These are phyloP conservation scores for Orthosia gracilis DNA, from an alignment of 2,888 invertebrate species.

Conservation along the genomic window DNA sequence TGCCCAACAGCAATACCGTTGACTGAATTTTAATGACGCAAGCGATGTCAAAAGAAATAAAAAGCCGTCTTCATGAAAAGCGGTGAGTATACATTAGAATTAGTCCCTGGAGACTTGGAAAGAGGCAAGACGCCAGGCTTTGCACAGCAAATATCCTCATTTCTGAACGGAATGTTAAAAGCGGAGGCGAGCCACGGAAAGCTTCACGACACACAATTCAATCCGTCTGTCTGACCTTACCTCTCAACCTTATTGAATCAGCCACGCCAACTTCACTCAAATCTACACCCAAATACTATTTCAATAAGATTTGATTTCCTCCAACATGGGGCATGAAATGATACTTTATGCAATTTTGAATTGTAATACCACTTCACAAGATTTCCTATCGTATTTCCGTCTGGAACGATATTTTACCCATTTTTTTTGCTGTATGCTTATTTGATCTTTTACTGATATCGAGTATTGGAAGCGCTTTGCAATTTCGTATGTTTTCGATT, in stretches of 20 bases:
- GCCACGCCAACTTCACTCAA: slow-evolving; percentile 56
- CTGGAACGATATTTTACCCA: slow-evolving; percentile 48
- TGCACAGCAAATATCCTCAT: slow-evolving; percentile 62
- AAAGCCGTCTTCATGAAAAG: slow-evolving; percentile 51
- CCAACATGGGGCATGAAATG: slow-evolving; percentile 15
- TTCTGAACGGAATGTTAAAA: slow-evolving; percentile 57
- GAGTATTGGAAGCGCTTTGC: slow-evolving; percentile 64
- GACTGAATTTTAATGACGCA: slow-evolving; percentile 52
- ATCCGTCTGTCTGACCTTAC: slow-evolving; percentile 71
- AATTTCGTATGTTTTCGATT: slow-evolving; percentile 65
- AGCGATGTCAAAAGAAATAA: slow-evolving; percentile 42
- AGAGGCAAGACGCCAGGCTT: slow-evolving; percentile 54
- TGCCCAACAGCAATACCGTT: slow-evolving; percentile 9
- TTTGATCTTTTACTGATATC: slow-evolving; percentile 70
- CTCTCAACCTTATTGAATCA: slow-evolving; percentile 75
- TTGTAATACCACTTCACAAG: slow-evolving; percentile 59
- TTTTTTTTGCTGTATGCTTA: slow-evolving; percentile 67
- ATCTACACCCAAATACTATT: slow-evolving; percentile 67
- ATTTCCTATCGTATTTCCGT: slow-evolving; percentile 63
- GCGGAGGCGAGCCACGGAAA: slow-evolving; percentile 59
- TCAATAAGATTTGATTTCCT: slow-evolving; percentile 71
- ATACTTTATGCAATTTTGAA: slow-evolving; percentile 60
- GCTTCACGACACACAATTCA: slow-evolving; percentile 72
- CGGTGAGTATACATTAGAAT: slow-evolving; percentile 58
- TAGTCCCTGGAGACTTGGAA: slow-evolving; percentile 59